Evolutionary conservation across 2,888 invertebrate species (phyloP), one percentile per base, ranked within the genome.

Genomic region (Orthosia incerta): DNA sequence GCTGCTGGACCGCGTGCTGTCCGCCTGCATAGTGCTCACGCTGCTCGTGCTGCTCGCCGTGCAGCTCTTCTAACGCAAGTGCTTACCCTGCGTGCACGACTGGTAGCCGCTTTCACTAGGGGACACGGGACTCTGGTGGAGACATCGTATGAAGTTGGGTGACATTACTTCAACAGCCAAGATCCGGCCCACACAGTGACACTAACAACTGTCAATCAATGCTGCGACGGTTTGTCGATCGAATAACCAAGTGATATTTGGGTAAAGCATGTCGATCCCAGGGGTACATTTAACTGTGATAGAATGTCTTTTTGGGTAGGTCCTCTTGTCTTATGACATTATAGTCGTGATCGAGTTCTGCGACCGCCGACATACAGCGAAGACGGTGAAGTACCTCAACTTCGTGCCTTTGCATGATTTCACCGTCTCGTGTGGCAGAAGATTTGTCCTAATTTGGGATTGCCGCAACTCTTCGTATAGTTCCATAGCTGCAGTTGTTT

Each of bases 1-100:
- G 84, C 88, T 95, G 76, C 86, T 93, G 77, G 94, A 95, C 90
- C 84, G 87, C 76, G 87, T 74, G 79, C 85, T 93, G 68, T 82
- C 85, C 63, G 77, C 85, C 53, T 78, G 85, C 73, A 67, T 91
- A 50, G 80, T 88, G 66, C 82, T 93, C 53, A 79, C 89, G 51
- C 74, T 91, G 66, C 67, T 89, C 62, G 82, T 91, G 78, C 81
- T 89, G 53, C 11, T 85, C 56, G 74, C 66, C 23, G 75, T 89
- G 71, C 80, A 76, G 65, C 69, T 75, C 15, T 71, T 62, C n/a
- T 82, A 87, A 45, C 15, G 53, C 16, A 5, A 23, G n/a, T 15
- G 51, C 31, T 50, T 1, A 11, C 45, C 59, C 20, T 3, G 5
- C n/a, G 23, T 12, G 23, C 71, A 39, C 11, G 2, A 26, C 45